These are phyloP conservation scores for Pantherophis alleghaniensis DNA, from an alignment of 2,797 vertebrate genomes.

Conservation along the genomic window DNA sequence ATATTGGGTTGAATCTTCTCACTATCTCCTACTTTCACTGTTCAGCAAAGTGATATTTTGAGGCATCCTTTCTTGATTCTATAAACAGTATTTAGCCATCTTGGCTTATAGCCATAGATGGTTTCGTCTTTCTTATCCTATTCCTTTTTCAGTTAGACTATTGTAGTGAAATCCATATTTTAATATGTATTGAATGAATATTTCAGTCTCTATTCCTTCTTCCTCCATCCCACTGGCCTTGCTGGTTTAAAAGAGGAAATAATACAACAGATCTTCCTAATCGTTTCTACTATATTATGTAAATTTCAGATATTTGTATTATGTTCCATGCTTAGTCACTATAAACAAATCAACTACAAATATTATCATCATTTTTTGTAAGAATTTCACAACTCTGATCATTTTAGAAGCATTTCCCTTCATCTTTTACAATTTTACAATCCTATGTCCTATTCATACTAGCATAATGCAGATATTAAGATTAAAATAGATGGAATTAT, in stretches of 20 bases:
- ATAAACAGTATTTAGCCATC: not conserved
- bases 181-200: not conserved
- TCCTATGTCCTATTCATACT: not conserved
- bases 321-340: not conserved
- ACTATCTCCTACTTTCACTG: not conserved
- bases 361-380: not conserved
- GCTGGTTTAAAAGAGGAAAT: not conserved
- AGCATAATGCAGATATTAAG: no score
- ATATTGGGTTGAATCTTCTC: not conserved
- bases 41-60: not conserved
- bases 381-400: not conserved
- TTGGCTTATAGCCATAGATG: not conserved
- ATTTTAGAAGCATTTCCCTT: not conserved
- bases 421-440: not conserved
- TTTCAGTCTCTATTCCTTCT: not conserved
- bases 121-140: not conserved
- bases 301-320: not conserved
- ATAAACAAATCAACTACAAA: not conserved
- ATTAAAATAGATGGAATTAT: not conserved
- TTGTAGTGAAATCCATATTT: not conserved
- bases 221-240: not conserved
- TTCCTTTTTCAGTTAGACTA: not conserved
- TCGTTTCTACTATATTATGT: not conserved
- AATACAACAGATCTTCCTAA: not conserved
- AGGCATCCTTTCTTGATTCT: not conserved